phyloP scores from a whole-genome alignment of 2,797 vertebrate genomes.

The Rhodeus uyekii region DNA sequence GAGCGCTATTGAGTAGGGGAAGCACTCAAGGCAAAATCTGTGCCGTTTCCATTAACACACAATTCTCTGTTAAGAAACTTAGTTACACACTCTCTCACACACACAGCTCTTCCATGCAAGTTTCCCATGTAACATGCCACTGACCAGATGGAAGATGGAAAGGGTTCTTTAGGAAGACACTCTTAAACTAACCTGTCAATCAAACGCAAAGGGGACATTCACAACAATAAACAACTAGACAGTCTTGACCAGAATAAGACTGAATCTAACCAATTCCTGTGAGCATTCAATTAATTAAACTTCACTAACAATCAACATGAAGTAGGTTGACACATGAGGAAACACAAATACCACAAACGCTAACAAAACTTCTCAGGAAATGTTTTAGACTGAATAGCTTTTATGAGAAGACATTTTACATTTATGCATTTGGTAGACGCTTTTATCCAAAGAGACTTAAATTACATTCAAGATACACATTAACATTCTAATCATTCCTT shows the following conservation, averaged over 20 bases:
- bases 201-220: constrained; percentile 28
- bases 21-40: constrained; percentile 24
- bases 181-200: constrained; percentile 45
- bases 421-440: too few relatives aligned
- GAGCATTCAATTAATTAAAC: neutral
- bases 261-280: neutral
- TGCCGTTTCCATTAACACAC: constrained; percentile 44
- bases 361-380: neutral
- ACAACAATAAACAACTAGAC: neutral
- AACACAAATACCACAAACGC: constrained; percentile 4
- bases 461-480: too few relatives aligned
- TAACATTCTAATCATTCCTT: too few relatives aligned
- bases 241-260: neutral
- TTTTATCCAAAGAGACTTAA: too few relatives aligned
- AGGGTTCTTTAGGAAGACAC: constrained; percentile 23
- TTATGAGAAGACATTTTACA: too few relatives aligned
- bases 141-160: constrained; percentile 52
- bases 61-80: constrained; percentile 21
- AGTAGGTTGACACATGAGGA: neutral
- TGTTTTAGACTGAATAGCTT: neutral
- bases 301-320: neutral
- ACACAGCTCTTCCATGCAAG: constrained; percentile 4
- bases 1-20: too few relatives aligned
- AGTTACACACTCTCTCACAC: constrained; percentile 30
- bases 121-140: constrained; percentile 51